Evolutionary conservation across 2,797 vertebrate genomes (phyloP).

Genomic region (Phrynocephalus guinanensis): DNA sequence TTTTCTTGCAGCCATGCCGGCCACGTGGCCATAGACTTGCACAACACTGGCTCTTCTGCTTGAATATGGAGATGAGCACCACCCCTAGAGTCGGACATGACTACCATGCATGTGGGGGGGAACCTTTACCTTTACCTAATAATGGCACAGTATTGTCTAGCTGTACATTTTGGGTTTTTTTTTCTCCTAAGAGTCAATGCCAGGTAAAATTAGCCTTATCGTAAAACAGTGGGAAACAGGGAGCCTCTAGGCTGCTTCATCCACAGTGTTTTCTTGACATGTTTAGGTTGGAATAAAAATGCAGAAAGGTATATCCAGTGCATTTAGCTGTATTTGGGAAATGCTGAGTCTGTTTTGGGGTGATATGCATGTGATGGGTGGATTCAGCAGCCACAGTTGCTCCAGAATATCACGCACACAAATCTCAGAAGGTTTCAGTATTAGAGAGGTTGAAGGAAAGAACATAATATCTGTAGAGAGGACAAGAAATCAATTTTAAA

Average conservation of each 20-base stretch:
- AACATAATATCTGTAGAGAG: neutral
- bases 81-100: no score
- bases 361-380: neutral
- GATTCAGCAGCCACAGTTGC: neutral
- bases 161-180: neutral
- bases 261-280: neutral
- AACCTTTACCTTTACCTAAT: no score
- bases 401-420: neutral
- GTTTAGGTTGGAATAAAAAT: neutral
- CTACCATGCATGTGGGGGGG: no score
- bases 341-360: neutral
- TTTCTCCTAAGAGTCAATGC: neutral
- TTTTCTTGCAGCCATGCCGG: no score
- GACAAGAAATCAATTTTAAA: neutral
- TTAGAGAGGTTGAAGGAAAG: neutral
- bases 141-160: no score
- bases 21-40: no score
- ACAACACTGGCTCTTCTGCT: no score
- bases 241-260: neutral
- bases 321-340: neutral
- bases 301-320: neutral
- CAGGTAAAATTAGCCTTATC: neutral
- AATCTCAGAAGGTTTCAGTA: neutral
- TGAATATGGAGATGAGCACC: no score
- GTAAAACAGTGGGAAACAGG: neutral